These are phyloP conservation scores for Saxidomus purpurata DNA, from an alignment of 1,140 invertebrate genomes.

Conservation along the genomic window DNA sequence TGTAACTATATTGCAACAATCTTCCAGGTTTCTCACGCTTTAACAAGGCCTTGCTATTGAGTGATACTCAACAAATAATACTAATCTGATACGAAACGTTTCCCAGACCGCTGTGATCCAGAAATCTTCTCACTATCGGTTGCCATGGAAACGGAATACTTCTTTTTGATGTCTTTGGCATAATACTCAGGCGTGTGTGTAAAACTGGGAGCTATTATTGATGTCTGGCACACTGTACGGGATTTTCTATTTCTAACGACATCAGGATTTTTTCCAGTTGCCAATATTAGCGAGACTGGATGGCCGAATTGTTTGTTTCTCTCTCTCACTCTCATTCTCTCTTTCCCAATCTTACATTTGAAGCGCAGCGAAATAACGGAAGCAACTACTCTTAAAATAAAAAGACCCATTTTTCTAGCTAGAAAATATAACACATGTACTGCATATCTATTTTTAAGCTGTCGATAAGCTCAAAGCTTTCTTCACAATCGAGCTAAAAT, in stretches of 20 bases:
- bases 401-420: too few relatives aligned
- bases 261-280: neutral
- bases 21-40: neutral
- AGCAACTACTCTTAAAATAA: too few relatives aligned
- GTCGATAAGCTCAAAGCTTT: too few relatives aligned
- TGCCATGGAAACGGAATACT: constrained; percentile 63
- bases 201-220: constrained; percentile 45
- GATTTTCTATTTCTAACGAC: constrained; percentile 20
- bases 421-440: too few relatives aligned
- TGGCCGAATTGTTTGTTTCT: neutral
- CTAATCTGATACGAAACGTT: constrained; percentile 41
- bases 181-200: constrained; percentile 41
- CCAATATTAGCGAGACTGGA: neutral
- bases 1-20: neutral
- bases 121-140: constrained; percentile 40
- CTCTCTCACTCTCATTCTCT: neutral
- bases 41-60: constrained; percentile 7
- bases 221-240: constrained; percentile 30
- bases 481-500: too few relatives aligned
- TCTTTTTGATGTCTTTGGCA: constrained; percentile 68
- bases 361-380: too few relatives aligned
- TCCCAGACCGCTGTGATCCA: neutral
- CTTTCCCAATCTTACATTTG: neutral
- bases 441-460: too few relatives aligned
- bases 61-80: neutral